Percentiles rank a stretch among this genome's conserved stretches.
phyloP scores from a whole-genome alignment of 2,888 invertebrate genomes.

The Lochmaea capreae region DNA sequence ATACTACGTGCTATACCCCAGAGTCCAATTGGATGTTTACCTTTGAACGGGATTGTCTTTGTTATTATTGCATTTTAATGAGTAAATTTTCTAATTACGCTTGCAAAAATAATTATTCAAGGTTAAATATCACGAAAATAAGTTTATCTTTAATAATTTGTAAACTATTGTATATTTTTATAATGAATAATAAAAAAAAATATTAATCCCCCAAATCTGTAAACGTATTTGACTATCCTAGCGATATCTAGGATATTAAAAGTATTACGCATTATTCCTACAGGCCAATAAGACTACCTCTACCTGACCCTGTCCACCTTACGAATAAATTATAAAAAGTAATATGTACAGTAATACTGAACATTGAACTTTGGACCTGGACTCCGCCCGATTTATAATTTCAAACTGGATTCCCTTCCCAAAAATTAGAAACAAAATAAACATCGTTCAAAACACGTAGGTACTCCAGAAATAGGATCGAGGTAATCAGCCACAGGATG shows the following conservation, averaged over 20 bases:
- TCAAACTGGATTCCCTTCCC: constrained; percentile 11
- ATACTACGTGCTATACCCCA: too few relatives aligned
- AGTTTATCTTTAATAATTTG: too few relatives aligned
- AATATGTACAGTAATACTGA: neutral
- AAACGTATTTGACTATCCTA: neutral
- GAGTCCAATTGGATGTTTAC: too few relatives aligned
- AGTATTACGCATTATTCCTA: neutral
- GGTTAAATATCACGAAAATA: too few relatives aligned
- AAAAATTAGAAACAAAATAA: constrained; percentile 25
- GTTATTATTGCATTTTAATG: too few relatives aligned
- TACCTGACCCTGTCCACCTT: constrained; percentile 7
- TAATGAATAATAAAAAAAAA: too few relatives aligned
- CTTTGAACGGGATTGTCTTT: too few relatives aligned
- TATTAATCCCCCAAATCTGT: neutral
- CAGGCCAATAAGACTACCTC: neutral
- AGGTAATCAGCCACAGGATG: neutral
- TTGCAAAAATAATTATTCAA: too few relatives aligned
- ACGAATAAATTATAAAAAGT: neutral
- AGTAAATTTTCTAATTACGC: too few relatives aligned
- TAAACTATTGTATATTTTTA: too few relatives aligned
- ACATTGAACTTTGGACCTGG: constrained; percentile 24
- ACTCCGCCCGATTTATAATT: constrained; percentile 14
- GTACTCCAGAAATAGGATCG: neutral
- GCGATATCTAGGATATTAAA: neutral
- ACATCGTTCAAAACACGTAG: constrained; percentile 3